Percentiles rank a stretch among this genome's conserved stretches.
phyloP scores from a whole-genome alignment of 1,140 invertebrate species.

The Ruditapes philippinarum region DNA sequence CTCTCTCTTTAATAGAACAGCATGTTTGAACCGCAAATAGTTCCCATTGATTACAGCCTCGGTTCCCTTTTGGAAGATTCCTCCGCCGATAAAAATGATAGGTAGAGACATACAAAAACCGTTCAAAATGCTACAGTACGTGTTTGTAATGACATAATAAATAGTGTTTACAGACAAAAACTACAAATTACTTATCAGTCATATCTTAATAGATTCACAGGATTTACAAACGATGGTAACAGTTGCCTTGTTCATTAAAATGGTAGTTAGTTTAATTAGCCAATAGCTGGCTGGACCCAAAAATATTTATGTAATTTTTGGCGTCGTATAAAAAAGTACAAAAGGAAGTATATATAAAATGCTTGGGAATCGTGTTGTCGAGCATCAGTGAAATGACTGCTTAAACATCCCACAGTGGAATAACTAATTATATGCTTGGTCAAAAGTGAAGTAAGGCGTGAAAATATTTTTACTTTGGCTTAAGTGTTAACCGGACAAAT shows the following conservation, averaged over 20 bases:
- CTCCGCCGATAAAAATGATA: not conserved
- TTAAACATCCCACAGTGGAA: not conserved
- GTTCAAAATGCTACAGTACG: constrained; percentile 3
- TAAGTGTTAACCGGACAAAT: not conserved
- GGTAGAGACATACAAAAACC: constrained; percentile 25
- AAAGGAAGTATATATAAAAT: not conserved
- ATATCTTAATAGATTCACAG: constrained; percentile 24
- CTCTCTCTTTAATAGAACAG: not conserved
- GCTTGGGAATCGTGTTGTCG: not conserved
- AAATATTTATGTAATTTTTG: not conserved
- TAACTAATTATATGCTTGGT: not conserved
- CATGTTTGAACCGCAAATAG: not conserved
- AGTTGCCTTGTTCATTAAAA: constrained; percentile 16
- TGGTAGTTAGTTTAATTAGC: not conserved
- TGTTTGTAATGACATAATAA: not conserved
- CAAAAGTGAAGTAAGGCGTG: not conserved
- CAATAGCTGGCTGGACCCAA: constrained; percentile 22
- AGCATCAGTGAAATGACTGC: not conserved
- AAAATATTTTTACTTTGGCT: not conserved
- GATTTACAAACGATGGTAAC: not conserved
- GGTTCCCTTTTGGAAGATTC: not conserved
- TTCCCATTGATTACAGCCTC: not conserved
- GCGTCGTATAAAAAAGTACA: not conserved
- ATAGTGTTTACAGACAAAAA: constrained; percentile 1
- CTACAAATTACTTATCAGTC: constrained; percentile 34